Conservation (phyloP, 2,113 vertebrate species). For the Lutjanus erythropterus region DNA sequence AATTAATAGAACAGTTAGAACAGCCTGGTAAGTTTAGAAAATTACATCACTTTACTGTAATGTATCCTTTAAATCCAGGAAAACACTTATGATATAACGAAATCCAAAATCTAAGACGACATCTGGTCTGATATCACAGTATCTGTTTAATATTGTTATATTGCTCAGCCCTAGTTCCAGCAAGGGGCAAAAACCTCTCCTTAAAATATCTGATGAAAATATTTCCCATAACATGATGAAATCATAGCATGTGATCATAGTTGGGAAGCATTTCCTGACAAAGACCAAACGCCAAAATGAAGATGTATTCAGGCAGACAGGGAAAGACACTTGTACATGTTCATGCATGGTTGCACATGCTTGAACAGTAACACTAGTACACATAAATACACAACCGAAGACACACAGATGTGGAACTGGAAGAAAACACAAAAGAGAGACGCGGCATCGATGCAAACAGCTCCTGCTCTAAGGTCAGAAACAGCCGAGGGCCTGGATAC, state of each 20-base stretch:
- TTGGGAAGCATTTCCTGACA: conserved; percentile 15
- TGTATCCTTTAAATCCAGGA: no score
- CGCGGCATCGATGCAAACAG: conserved; percentile 10
- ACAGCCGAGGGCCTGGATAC: conserved; percentile 20
- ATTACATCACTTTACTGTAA: no score
- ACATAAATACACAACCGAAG: conserved; percentile 13
- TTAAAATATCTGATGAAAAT: neutral
- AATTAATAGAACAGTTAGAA: no score
- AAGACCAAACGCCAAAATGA: conserved; percentile 23
- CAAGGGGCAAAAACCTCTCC: neutral
- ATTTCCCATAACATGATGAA: neutral
- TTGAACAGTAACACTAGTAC: conserved; percentile 19
- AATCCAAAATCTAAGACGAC: no score
- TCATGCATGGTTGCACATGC: conserved; percentile 44
- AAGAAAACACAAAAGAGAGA: conserved; percentile 19
- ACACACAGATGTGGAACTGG: conserved; percentile 9
- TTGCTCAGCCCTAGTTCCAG: no score
- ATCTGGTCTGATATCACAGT: no score
- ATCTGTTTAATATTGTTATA: no score
- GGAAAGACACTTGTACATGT: conserved; percentile 23
- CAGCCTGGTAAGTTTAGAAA: no score
- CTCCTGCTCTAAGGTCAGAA: conserved; percentile 45
- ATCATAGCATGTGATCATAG: neutral
- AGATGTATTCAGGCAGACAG: conserved; percentile 31
- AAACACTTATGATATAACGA: no score